Evolutionary conservation across 2,113 vertebrate genomes (phyloP), one percentile per base, ranked within the genome.

Genomic region (Buteo buteo): DNA sequence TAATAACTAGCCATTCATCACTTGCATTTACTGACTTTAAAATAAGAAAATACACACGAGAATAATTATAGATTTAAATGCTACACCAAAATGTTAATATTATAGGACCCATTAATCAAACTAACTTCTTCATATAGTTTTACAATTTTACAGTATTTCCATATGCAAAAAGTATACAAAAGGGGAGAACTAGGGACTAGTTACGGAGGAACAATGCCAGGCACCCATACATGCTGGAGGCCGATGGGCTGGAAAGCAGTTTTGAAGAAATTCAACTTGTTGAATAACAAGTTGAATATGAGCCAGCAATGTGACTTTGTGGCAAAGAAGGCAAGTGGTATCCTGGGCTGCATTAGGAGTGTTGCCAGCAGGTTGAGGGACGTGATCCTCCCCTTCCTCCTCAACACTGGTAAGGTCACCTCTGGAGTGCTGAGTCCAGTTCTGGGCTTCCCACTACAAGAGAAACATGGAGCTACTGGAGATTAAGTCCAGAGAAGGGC

Each of bases 311-410:
- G 0, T 31, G 71, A 29, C n/a, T 26, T 25, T n/a, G 16, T n/a
- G 6, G 22, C 62, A 73, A 81, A 69, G 64, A 1, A 0, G 7
- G 44, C 29, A 49, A 52, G 10, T 4, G 31, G 11, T 34, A 57
- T 11, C 45, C 31, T 45, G n/a, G 34, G 15, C 55, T 79, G 28
- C 31, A n/a, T 9, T 11, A 42, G 54, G 15, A 72, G 20, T 11
- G n/a, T 3, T 52, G 54, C 54, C 36, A 84, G 58, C 20, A 57
- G 6, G 16, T 2, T 0, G 0, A 89, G 6, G 2, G 5, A 74
- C 16, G 5, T 8, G 7, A 50, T 71, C 24, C 14, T 54, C 58
- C 40, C 42, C 36, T 24, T 88, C 31, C 52, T 54, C 19, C 52
- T 79, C 42, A 66, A 59, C 31, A 34, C 6, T 31, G 21, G 13